Evolutionary conservation across 1,140 invertebrate genomes (phyloP).

Genomic region (Kradibia gibbosae): DNA sequence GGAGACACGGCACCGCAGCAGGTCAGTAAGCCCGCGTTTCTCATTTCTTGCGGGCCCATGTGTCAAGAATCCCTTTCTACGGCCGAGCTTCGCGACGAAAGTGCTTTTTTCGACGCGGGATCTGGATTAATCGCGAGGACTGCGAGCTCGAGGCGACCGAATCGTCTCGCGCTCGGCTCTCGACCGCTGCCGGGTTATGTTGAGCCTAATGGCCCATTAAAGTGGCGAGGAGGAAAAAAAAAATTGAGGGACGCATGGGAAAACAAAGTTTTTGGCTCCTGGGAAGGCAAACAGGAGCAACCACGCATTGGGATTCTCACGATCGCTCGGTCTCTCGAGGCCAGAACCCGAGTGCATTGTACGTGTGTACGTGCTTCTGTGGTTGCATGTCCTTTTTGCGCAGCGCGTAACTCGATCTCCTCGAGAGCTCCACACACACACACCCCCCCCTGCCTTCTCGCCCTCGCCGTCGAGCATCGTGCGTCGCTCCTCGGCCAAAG

Average conservation of each 20-base stretch:
- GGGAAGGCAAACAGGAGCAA: background rate
- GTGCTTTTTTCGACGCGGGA: no score
- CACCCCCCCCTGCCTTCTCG: background rate
- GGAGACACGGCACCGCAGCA: constrained; percentile 65
- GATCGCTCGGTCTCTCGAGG: constrained; percentile 52
- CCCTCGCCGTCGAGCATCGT: background rate
- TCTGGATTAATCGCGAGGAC: no score
- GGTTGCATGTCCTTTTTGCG: constrained; percentile 65
- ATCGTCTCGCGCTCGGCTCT: no score
- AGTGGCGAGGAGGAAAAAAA: background rate
- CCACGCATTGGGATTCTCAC: constrained; percentile 57
- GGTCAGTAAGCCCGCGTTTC: constrained; percentile 55
- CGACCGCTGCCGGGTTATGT: no score
- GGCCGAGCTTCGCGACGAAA: no score
- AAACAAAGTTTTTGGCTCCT: background rate
- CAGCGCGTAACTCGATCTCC: constrained; percentile 62
- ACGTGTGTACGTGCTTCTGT: no score
- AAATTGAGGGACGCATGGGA: background rate
- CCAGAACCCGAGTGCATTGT: constrained; percentile 27
- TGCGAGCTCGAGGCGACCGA: no score
- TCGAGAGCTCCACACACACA: constrained; percentile 51
- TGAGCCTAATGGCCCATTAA: no score
- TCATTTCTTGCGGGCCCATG: no score
- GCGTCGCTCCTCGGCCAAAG: background rate
- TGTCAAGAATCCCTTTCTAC: no score